Conservation (phyloP, 2,888 invertebrate genomes). For the Metalampra italica region DNA sequence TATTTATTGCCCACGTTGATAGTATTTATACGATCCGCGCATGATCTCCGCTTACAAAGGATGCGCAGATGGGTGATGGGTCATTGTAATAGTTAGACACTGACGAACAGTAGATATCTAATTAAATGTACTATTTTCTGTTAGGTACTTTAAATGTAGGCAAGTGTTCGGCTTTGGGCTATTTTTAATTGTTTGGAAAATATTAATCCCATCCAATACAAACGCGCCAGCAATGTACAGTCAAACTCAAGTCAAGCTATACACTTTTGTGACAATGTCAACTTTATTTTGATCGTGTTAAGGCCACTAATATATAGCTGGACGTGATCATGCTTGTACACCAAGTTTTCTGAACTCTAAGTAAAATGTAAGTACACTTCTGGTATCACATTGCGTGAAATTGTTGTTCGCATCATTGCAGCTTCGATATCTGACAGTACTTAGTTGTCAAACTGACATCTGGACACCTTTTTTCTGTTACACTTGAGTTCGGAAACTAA, state of each 20-base stretch:
- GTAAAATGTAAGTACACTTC: too few relatives aligned
- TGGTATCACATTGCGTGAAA: too few relatives aligned
- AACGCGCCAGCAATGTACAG: neutral
- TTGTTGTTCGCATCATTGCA: constrained; percentile 16
- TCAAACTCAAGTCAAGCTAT: too few relatives aligned
- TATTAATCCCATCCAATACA: neutral
- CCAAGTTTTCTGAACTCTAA: too few relatives aligned
- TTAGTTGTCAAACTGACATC: constrained; percentile 41
- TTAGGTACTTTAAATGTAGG: too few relatives aligned
- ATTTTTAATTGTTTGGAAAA: neutral
- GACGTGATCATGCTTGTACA: too few relatives aligned
- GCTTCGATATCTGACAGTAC: constrained; percentile 28
- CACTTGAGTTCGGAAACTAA: too few relatives aligned
- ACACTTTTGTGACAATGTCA: too few relatives aligned
- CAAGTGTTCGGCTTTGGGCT: too few relatives aligned
- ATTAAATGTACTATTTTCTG: too few relatives aligned
- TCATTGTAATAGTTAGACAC: constrained; percentile 18
- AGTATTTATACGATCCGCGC: constrained; percentile 63
- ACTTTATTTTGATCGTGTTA: too few relatives aligned
- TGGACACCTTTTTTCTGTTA: constrained; percentile 29
- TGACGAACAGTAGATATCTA: constrained; percentile 27
- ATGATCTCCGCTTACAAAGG: constrained; percentile 60
- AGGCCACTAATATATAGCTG: too few relatives aligned
- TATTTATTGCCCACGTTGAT: constrained; percentile 60
- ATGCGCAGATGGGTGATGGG: constrained; percentile 36